phyloP scores from a whole-genome alignment of 2,113 vertebrate genomes.

The Sturnus vulgaris region DNA sequence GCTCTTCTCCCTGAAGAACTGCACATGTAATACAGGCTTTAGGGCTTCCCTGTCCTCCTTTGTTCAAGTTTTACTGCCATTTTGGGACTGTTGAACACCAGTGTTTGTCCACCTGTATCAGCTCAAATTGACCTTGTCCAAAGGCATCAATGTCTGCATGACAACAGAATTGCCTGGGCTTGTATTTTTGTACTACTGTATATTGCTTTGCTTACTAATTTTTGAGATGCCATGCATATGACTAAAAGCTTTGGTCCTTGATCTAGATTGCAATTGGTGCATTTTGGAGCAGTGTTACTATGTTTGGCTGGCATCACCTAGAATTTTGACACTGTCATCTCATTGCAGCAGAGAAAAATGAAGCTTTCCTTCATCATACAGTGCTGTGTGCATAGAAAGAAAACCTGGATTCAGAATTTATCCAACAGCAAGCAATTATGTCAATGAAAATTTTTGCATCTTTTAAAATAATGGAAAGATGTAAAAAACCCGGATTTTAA shows the following conservation, averaged over 20 bases:
- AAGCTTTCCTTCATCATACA: not conserved
- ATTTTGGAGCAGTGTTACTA: not conserved
- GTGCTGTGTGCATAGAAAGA: not conserved
- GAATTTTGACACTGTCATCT: not conserved
- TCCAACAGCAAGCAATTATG: not conserved
- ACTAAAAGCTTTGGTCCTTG: not conserved
- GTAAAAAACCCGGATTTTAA: not conserved
- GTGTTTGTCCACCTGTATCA: not conserved
- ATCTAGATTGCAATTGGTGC: not conserved
- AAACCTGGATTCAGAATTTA: not conserved
- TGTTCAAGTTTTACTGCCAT: not conserved
- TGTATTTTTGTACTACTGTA: not conserved
- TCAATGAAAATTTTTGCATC: not conserved
- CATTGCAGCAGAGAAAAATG: not conserved
- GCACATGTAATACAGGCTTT: not conserved
- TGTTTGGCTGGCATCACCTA: not conserved
- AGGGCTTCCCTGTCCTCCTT: not conserved
- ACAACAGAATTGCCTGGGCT: not conserved
- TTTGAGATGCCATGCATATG: not conserved
- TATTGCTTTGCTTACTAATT: not conserved
- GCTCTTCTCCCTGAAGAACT: not conserved
- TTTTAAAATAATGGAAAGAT: not conserved
- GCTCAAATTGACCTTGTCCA: not conserved
- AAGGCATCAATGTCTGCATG: not conserved
- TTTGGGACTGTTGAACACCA: not conserved